Evolutionary conservation across 2,797 vertebrate genomes (phyloP).

Genomic region (Gymnothorax javanicus): DNA sequence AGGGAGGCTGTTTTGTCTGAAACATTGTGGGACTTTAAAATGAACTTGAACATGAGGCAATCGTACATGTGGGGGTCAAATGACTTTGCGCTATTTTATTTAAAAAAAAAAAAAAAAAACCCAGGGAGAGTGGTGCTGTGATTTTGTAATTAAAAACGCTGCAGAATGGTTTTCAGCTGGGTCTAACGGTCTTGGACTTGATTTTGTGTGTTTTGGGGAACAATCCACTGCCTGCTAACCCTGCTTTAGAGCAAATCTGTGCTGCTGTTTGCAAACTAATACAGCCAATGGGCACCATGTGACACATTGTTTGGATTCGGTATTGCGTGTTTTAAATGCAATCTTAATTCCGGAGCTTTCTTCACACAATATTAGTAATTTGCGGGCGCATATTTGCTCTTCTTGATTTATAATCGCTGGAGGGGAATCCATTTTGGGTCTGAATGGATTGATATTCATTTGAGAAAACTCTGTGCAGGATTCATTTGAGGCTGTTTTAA

Average conservation of each 20-base stretch:
- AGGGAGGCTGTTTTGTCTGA: not conserved
- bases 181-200: not conserved
- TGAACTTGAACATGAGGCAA: not conserved
- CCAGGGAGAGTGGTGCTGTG: too few species aligned
- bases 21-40: not conserved
- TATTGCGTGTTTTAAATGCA: not conserved
- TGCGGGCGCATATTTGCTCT: conserved; percentile 45
- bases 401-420: conserved; percentile 26
- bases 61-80: not conserved
- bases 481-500: conserved; percentile 33
- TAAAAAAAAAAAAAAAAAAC: too few species aligned
- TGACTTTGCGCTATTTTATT: too few species aligned
- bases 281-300: not conserved
- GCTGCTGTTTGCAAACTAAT: conserved; percentile 12
- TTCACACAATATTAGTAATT: conserved; percentile 1
- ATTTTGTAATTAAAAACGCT: too few species aligned
- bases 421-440: not conserved
- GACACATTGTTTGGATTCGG: too few species aligned
- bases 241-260: conserved; percentile 44
- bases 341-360: not conserved
- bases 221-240: conserved; percentile 39
- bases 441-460: not conserved
- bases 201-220: not conserved
- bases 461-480: conserved; percentile 52
- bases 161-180: not conserved